phyloP scores from a whole-genome alignment of 2,113 vertebrate species.

The Nettapus auritus region DNA sequence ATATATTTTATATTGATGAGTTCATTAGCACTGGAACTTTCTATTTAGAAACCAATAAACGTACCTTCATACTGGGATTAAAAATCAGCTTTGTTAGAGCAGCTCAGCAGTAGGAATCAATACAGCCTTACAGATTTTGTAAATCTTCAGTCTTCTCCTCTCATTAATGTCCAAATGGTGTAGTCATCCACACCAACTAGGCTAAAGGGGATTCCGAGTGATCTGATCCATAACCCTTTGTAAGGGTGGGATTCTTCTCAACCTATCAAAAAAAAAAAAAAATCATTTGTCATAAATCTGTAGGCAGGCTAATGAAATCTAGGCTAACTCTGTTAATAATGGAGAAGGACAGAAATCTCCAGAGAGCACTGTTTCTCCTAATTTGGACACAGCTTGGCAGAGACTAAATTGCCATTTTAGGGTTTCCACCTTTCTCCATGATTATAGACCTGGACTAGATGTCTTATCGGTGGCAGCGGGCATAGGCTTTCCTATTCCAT shows the following conservation, averaged over 20 bases:
- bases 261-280: background rate
- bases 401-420: background rate
- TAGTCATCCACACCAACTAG: background rate
- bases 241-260: background rate
- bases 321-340: background rate
- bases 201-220: conserved; percentile 8
- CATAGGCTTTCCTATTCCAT: background rate
- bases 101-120: background rate
- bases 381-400: background rate
- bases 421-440: background rate
- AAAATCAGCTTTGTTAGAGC: conserved; percentile 50
- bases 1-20: conserved; percentile 54
- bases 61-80: conserved; percentile 24
- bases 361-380: background rate
- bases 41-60: conserved; percentile 61
- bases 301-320: background rate
- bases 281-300: background rate
- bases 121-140: background rate
- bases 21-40: conserved; percentile 61
- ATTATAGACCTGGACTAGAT: background rate
- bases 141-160: conserved; percentile 42
- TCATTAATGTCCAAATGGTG: background rate
- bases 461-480: background rate
- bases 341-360: background rate
- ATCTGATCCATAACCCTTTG: background rate